These are phyloP conservation scores for Drosophila nigrodunni DNA, from an alignment of 1,140 invertebrate species.

Conservation along the genomic window DNA sequence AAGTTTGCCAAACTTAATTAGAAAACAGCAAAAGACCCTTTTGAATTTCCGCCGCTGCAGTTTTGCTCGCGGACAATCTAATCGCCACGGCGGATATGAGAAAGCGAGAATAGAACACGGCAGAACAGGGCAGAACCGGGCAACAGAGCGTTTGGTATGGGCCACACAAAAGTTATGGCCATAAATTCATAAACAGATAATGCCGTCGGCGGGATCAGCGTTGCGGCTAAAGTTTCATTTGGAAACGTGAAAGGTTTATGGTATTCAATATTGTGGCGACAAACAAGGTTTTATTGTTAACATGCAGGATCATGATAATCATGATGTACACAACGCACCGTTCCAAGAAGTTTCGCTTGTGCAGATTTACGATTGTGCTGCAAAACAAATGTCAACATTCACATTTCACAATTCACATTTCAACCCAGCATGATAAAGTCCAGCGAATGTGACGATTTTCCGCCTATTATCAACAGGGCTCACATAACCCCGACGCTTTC, in stretches of 20 bases:
- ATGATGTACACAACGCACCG: conserved; percentile 33
- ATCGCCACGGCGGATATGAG: conserved; percentile 75
- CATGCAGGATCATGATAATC: too few species aligned
- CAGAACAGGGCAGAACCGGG: neutral
- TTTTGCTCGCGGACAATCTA: conserved; percentile 62
- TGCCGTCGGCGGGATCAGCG: conserved; percentile 23
- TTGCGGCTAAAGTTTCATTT: conserved; percentile 66
- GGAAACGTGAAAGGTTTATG: conserved; percentile 40
- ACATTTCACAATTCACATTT: neutral
- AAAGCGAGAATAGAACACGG: conserved; percentile 41
- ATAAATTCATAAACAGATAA: conserved; percentile 84
- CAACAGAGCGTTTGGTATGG: neutral
- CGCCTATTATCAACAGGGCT: conserved; percentile 72
- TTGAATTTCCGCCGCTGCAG: conserved; percentile 79
- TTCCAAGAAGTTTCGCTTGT: conserved; percentile 42
- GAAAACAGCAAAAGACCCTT: conserved; percentile 41
- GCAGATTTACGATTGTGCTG: conserved; percentile 68
- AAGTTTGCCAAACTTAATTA: conserved; percentile 72
- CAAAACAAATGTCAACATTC: conserved; percentile 10
- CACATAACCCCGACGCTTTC: conserved; percentile 50
- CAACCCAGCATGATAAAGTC: conserved; percentile 66
- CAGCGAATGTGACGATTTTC: conserved; percentile 78
- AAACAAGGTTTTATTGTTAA: conserved; percentile 70
- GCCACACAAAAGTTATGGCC: conserved; percentile 50
- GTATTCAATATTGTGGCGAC: conserved; percentile 42